phyloP scores from a whole-genome alignment of 1,140 invertebrate species.

The Bombus vancouverensis region DNA sequence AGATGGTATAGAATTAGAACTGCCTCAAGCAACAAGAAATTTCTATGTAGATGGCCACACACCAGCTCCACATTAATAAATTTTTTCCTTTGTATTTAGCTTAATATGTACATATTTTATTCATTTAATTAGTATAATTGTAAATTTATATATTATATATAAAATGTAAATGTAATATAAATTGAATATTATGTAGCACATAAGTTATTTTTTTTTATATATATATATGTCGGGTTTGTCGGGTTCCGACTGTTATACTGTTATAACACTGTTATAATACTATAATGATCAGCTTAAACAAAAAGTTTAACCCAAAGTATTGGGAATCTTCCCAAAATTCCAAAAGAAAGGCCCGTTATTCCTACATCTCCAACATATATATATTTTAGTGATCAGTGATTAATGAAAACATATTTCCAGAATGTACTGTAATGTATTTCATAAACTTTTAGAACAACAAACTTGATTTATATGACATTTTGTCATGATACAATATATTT shows the following conservation, averaged over 20 bases:
- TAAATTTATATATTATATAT: conserved; percentile 36
- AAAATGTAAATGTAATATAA: conserved; percentile 25
- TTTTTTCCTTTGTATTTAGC: background rate
- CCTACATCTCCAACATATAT: too few relatives aligned
- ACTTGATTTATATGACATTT: conserved; percentile 56
- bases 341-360: too few relatives aligned
- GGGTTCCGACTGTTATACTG: too few relatives aligned
- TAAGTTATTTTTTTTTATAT: too few relatives aligned
- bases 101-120: conserved; percentile 53
- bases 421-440: conserved; percentile 46
- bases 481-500: conserved; percentile 78
- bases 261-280: too few relatives aligned
- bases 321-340: too few relatives aligned
- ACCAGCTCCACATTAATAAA: conserved; percentile 92
- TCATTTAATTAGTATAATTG: conserved; percentile 18
- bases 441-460: conserved; percentile 47
- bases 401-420: conserved; percentile 7
- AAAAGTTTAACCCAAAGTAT: too few relatives aligned
- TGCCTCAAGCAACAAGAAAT: conserved; percentile 96
- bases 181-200: background rate
- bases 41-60: conserved; percentile 99
- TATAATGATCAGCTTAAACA: too few relatives aligned
- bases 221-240: too few relatives aligned
- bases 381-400: conserved; percentile 16
- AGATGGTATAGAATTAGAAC: conserved; percentile 93